Conservation (phyloP, 2,797 vertebrate genomes). For the Tenualosa thibaudeaui region DNA sequence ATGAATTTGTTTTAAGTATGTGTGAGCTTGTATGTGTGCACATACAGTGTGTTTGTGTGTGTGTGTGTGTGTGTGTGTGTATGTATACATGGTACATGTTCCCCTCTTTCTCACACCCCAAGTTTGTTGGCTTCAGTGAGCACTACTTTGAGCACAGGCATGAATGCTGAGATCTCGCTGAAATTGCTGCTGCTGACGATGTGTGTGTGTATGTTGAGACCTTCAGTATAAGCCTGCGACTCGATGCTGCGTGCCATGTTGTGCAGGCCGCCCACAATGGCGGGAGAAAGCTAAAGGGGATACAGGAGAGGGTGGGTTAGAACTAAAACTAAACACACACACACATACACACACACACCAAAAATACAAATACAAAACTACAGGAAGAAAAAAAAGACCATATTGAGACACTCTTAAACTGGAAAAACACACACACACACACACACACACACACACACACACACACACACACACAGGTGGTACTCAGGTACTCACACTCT, state of each 20-base stretch:
- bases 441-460: not conserved
- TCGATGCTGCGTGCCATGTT: slow-evolving; percentile 89
- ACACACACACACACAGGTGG: not conserved
- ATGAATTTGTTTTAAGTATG: not conserved
- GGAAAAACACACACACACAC: not conserved
- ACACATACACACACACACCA: not conserved
- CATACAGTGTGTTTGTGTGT: not conserved
- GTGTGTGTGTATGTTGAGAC: slow-evolving; percentile 93
- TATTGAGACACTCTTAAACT: not conserved
- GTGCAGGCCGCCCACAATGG: slow-evolving; percentile 89
- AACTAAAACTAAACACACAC: not conserved
- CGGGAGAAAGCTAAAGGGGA: slow-evolving; percentile 82
- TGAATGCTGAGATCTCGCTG: slow-evolving; percentile 97
- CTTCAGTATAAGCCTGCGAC: slow-evolving; percentile 83
- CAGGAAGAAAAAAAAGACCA: not conserved
- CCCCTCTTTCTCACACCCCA: slow-evolving; percentile 73
- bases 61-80: not conserved
- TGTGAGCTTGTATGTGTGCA: not conserved
- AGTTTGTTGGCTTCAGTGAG: slow-evolving; percentile 96
- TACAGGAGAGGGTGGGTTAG: not conserved
- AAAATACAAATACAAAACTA: not conserved
- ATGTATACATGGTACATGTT: not conserved
- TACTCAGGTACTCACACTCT: slow-evolving; percentile 91
- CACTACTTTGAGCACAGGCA: slow-evolving; percentile 97
- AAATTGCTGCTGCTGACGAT: slow-evolving; percentile 98